phyloP scores from a whole-genome alignment of 2,888 invertebrate genomes.

The Hydroisotoma schaefferi region DNA sequence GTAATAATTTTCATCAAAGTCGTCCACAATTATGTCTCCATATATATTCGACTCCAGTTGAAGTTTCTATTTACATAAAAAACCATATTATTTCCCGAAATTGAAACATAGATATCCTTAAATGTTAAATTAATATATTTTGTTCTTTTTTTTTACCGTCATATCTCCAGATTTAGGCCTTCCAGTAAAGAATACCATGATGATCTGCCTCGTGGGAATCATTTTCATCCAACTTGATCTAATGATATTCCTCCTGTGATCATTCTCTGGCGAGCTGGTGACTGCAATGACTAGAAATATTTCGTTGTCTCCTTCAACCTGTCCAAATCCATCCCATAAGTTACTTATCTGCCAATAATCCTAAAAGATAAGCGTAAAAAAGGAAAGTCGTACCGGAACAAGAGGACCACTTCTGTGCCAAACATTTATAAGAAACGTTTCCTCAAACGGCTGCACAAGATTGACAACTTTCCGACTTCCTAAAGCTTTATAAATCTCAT shows the following conservation, averaged over 20 bases:
- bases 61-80: not conserved
- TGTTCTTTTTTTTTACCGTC: constrained; percentile 10
- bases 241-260: constrained; percentile 24
- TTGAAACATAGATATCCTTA: not conserved
- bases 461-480: constrained; percentile 21
- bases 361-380: no score
- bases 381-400: no score
- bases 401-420: not conserved
- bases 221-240: constrained; percentile 22
- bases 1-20: constrained; percentile 37
- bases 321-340: no score
- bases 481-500: constrained; percentile 18
- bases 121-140: not conserved
- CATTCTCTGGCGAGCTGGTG: constrained; percentile 21
- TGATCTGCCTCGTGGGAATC: not conserved
- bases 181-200: constrained; percentile 30
- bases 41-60: constrained; percentile 17
- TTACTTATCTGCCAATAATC: no score
- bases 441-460: constrained; percentile 24
- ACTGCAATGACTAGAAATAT: constrained; percentile 22
- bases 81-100: not conserved
- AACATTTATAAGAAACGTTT: constrained; percentile 22
- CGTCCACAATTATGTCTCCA: constrained; percentile 32
- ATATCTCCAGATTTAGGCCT: constrained; percentile 23
- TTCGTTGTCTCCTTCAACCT: not conserved